Base-by-base conservation (phyloP, 2,113 vertebrate species). In the Terrapene triunguis region DNA sequence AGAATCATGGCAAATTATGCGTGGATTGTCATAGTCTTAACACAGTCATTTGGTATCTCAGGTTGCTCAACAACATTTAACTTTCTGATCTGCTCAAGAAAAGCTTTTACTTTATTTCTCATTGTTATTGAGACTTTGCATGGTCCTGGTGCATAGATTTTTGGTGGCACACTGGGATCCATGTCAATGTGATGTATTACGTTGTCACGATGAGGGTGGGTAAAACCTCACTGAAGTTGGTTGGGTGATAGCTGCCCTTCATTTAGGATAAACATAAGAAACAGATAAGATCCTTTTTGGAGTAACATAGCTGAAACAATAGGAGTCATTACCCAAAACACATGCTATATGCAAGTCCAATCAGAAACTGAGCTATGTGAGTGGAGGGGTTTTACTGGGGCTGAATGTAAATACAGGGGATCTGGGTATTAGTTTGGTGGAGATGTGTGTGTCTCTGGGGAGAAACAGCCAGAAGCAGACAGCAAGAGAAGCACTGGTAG, bases 381-480 rank as follows among this genome's bases (percentile, higher is more conserved):
- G 59, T 17, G 32, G 16, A 48, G 48, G 35, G 10, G 10, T 38
- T 74, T 90, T 80, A 50, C 57, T 65, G 76, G 69, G 12, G 38
- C 50, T 57, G 2, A 2, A 1, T 53, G 57, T 6, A 22, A 79
- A 0, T 7, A 55, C 38, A 51, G 9, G 3, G 54, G 74, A 74
- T 53, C 59, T 0, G 0, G 53, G 10, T 22, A 35, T 1, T 76
- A 1, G 82, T 89, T 85, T 84, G 13, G 1, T 51, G 25, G 47
- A 51, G 14, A 13, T 22, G 0, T 1, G 10, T 38, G 38, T 19
- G 6, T 5, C 25, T n/a, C 29, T 29, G n/a, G 80, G 90, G 35
- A 10, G 25, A 6, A 29, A 54, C n/a, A 83, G 8, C 16, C 42
- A 84, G 14, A 53, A 47, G 65, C 44, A 5, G 8, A 24, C 35